phyloP scores from a whole-genome alignment of 2,113 vertebrate species.

The Picathartes gymnocephalus region DNA sequence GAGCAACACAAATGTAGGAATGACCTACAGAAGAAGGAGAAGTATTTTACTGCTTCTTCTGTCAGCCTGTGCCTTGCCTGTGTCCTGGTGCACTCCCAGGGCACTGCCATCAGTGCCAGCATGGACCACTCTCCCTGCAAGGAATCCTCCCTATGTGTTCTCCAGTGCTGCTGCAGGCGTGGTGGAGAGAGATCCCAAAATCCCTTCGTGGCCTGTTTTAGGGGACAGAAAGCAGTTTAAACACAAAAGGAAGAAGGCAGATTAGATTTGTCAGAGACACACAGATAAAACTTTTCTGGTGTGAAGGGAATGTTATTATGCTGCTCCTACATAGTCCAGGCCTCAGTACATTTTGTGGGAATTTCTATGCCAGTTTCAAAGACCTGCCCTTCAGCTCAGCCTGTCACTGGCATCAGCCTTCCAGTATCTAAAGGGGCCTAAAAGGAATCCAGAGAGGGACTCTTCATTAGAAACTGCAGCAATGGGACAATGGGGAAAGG shows the following conservation, averaged over 20 bases:
- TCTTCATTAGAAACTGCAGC: neutral
- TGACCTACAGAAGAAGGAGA: neutral
- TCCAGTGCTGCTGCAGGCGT: neutral
- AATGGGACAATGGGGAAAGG: neutral
- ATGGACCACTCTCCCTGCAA: neutral
- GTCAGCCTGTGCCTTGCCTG: neutral
- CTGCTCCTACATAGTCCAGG: neutral
- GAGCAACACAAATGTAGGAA: neutral
- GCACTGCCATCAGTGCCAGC: neutral
- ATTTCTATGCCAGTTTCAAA: neutral
- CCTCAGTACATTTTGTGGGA: neutral
- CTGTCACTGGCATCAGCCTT: neutral
- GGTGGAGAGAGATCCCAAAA: neutral
- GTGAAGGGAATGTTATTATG: neutral
- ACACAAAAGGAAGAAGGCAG: neutral
- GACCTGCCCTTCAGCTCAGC: neutral
- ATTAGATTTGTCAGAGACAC: neutral
- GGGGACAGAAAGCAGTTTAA: neutral
- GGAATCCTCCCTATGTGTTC: neutral
- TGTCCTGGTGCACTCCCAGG: neutral
- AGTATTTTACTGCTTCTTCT: neutral
- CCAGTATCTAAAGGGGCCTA: neutral
- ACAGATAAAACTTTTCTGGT: neutral
- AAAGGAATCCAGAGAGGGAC: neutral
- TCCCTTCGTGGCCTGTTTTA: neutral